Conservation (phyloP, 2,113 vertebrate species). For the Nipponia nippon region DNA sequence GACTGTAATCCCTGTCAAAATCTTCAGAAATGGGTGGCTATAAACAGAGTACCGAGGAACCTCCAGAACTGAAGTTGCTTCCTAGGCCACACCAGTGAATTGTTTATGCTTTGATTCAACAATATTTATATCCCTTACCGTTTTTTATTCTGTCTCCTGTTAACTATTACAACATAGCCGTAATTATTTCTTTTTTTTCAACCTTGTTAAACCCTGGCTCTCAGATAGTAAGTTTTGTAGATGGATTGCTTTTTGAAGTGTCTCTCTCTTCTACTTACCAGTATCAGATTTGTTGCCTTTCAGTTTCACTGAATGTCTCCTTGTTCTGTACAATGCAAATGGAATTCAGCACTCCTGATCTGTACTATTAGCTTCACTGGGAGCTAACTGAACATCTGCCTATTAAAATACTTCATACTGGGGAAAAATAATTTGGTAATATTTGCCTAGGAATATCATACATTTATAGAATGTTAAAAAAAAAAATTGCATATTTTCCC, state of each 20-base stretch:
- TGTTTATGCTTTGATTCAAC: not conserved
- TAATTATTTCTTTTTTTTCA: not conserved
- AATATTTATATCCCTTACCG: not conserved
- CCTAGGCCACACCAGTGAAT: not conserved
- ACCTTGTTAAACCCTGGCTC: not conserved
- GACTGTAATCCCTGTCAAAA: not conserved
- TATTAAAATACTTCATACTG: not conserved
- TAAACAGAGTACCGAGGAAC: not conserved
- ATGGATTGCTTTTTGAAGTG: not conserved
- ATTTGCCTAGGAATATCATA: not conserved
- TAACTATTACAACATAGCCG: not conserved
- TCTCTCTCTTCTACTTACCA: not conserved
- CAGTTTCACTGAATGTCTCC: not conserved
- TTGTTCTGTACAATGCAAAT: slow-evolving; percentile 1
- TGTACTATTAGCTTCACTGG: not conserved
- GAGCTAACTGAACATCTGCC: not conserved
- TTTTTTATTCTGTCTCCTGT: not conserved
- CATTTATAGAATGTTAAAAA: not conserved
- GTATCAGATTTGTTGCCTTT: not conserved
- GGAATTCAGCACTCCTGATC: not conserved
- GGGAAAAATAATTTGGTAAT: not conserved
- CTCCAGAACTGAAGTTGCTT: not conserved
- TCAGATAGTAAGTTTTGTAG: not conserved
- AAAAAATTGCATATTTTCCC: not conserved
- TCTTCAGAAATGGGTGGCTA: not conserved